Conservation (phyloP, 2,797 vertebrate genomes). For the Falco biarmicus region DNA sequence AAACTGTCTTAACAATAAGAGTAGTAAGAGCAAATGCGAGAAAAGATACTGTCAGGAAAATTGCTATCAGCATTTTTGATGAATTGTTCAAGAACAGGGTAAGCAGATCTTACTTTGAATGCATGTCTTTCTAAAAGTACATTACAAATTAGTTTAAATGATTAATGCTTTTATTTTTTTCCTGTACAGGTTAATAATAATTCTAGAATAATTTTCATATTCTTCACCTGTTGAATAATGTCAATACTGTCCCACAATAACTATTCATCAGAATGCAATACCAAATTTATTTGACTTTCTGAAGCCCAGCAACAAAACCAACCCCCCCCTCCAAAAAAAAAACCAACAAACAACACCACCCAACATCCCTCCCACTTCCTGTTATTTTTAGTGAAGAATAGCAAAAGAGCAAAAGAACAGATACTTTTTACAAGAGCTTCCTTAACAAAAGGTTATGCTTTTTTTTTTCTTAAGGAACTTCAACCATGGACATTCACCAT, state of each 20-base stretch:
- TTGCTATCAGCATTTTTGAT: not conserved
- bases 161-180: not conserved
- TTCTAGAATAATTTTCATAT: not conserved
- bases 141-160: not conserved
- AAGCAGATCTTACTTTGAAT: not conserved
- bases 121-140: not conserved
- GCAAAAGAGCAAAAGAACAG: not conserved
- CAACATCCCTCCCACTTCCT: not conserved
- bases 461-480: not conserved
- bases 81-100: not conserved
- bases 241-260: not conserved
- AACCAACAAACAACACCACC: rapidly evolving
- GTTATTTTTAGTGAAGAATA: not conserved
- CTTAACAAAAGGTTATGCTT: not conserved
- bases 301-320: not conserved
- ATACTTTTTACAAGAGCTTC: not conserved
- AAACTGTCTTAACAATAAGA: not conserved
- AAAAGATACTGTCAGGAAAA: not conserved
- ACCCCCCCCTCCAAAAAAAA: not conserved
- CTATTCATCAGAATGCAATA: not conserved
- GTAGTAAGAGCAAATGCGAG: not conserved
- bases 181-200: not conserved
- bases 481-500: not conserved
- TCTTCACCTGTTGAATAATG: not conserved
- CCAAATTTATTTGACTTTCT: not conserved